Conservation (phyloP, 2,113 vertebrate species). For the Poicephalus gulielmi region DNA sequence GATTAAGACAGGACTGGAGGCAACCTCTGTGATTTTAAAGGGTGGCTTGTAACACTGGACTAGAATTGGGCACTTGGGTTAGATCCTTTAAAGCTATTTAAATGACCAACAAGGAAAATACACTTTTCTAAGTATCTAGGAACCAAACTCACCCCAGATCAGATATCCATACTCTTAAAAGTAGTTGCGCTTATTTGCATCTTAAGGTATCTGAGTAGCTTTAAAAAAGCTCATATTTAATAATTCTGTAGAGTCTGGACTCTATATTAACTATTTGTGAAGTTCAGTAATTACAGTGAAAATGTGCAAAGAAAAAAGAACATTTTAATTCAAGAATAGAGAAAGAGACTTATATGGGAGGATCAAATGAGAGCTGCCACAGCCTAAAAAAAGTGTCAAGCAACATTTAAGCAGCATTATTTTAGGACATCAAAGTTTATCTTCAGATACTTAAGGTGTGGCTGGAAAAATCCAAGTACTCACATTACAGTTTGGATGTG, state of each 20-base stretch:
- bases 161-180: background rate
- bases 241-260: slow-evolving; percentile 13
- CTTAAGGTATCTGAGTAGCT: background rate
- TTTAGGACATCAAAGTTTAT: slow-evolving; percentile 64
- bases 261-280: background rate
- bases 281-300: slow-evolving; percentile 34
- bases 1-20: background rate
- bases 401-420: slow-evolving; percentile 56
- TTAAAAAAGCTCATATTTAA: background rate
- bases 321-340: background rate
- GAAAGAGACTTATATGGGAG: slow-evolving; percentile 26
- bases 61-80: background rate
- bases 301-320: slow-evolving; percentile 15
- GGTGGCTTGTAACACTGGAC: background rate
- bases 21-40: background rate
- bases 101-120: background rate
- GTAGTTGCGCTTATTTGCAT: background rate
- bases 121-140: background rate
- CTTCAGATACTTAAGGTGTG: slow-evolving; percentile 43
- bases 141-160: background rate
- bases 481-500: slow-evolving; percentile 1
- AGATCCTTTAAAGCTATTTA: background rate
- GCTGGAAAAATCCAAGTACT: slow-evolving; percentile 34
- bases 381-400: slow-evolving; percentile 31
- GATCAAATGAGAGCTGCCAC: slow-evolving; percentile 40